Evolutionary conservation across 2,888 invertebrate genomes (phyloP).

Genomic region (Phorcus lineatus): DNA sequence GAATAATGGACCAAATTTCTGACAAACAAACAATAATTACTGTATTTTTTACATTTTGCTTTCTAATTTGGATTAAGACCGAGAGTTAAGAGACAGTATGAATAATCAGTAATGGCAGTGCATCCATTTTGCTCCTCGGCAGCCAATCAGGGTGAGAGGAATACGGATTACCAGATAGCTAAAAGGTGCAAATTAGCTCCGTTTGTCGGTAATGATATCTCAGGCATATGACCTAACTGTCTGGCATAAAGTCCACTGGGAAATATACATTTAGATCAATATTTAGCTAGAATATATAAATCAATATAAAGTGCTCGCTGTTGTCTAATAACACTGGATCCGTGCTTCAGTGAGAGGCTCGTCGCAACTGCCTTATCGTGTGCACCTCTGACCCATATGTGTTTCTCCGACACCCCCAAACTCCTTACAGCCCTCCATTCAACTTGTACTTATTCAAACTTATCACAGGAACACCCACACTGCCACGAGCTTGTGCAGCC

Average conservation of each 20-base stretch:
- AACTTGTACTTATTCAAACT: conserved; percentile 4
- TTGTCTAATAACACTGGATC: conserved; percentile 13
- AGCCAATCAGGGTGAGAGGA: not conserved
- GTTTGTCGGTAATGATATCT: conserved; percentile 23
- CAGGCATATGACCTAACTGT: conserved; percentile 23
- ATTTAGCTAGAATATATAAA: conserved; percentile 24
- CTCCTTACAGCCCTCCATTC: not conserved
- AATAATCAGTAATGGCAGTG: conserved; percentile 14
- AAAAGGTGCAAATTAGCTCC: conserved; percentile 24
- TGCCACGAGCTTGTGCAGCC: not conserved
- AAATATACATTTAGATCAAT: conserved; percentile 21
- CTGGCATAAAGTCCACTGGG: conserved; percentile 19
- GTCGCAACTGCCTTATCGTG: conserved; percentile 14
- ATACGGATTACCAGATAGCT: conserved; percentile 15
- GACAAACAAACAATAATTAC: conserved; percentile 22
- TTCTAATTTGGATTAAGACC: conserved; percentile 20
- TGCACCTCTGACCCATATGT: conserved; percentile 10
- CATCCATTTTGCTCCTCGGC: conserved; percentile 2
- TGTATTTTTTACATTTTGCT: conserved; percentile 18
- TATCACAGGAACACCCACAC: conserved; percentile 19
- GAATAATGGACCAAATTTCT: conserved; percentile 15
- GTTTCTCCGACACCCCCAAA: not conserved
- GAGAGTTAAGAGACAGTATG: conserved; percentile 7
- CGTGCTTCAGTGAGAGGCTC: not conserved
- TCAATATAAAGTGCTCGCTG: conserved; percentile 18